Evolutionary conservation across 2,888 invertebrate species (phyloP), one percentile per base, ranked within the genome.

Genomic region (Macroteleia sp.): DNA sequence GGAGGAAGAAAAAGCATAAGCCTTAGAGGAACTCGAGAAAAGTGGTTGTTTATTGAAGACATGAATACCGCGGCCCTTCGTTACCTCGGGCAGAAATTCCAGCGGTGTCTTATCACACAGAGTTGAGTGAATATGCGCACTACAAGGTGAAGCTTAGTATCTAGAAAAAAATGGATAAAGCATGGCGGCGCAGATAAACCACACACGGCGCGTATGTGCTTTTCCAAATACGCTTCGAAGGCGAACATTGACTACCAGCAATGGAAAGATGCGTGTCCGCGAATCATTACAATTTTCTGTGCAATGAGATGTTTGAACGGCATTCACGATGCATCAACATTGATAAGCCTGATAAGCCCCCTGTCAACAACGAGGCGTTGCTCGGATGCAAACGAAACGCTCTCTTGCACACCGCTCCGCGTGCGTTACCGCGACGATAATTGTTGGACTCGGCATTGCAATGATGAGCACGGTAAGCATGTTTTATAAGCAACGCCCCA

Each of bases 131-230:
- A 67, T 73, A 59, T 34, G 70, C 36, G 62, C 59, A 39, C 46
- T n/a, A n/a, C n/a, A n/a, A n/a, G n/a, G 30, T 6, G 25, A 46
- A 42, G 57, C n/a, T 52, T 32, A 30, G 44, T 56, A 59, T 54
- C 19, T 66, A 59, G 54, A 62, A 61, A 78, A 76, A 76, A 77
- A 70, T 77, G 77, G 73, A 82, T 82, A 82, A 82, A 82, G 81
- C 81, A 81, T 67, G 61, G 36, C 54, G 44, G 22, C 28, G 36
- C 46, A 19, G 57, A 39, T 32, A 14, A 32, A 12, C 54, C 56
- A 48, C 59, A 59, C 50, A 71, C 71, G 12, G 46, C 19, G 41
- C 48, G 48, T 44, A 39, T 39, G 54, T 25, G 59, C 14, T 39
- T 28, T 22, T 30, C 41, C 46, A 57, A 74, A 67, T 74, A 73